A percentile compares a stretch with the other conserved stretches of the same genome.
Conservation (phyloP, 2,888 invertebrate species). For the Dendrolimus houi region DNA sequence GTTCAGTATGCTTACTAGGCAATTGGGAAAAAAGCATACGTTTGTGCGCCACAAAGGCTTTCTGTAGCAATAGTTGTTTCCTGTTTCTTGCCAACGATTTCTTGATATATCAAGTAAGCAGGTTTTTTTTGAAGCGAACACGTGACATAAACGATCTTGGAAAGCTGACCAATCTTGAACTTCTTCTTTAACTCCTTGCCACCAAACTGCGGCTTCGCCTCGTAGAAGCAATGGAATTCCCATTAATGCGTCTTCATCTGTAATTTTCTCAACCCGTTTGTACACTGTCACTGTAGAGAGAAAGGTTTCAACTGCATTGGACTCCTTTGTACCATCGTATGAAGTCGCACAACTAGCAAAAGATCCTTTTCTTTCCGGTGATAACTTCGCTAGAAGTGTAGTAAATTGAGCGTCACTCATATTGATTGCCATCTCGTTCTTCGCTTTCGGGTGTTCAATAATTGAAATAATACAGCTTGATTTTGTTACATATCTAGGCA, state of each 20-base stretch:
- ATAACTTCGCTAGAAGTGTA: background rate
- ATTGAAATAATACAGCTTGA: too few species aligned
- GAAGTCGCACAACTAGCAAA: background rate
- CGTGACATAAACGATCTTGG: slow-evolving; percentile 6
- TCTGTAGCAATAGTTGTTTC: slow-evolving; percentile 7
- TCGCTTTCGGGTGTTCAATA: too few species aligned
- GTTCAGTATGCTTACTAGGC: too few species aligned
- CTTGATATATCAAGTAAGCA: slow-evolving; percentile 7
- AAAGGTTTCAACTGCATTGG: slow-evolving; percentile 1
- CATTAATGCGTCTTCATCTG: background rate
- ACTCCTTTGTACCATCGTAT: background rate
- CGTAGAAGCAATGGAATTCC: background rate
- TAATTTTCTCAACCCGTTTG: slow-evolving; percentile 1
- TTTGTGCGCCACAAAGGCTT: slow-evolving; percentile 8
- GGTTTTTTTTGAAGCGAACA: slow-evolving; percentile 10
- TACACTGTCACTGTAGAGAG: background rate
- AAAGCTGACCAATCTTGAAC: slow-evolving; percentile 10
- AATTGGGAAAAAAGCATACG: too few species aligned
- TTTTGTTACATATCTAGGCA: too few species aligned
- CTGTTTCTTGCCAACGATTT: slow-evolving; percentile 6
- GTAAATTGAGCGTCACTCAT: background rate
- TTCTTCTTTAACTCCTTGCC: slow-evolving; percentile 9
- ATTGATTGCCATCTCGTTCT: background rate
- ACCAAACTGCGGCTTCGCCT: slow-evolving; percentile 13
- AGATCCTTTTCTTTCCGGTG: background rate